Conservation (phyloP, 2,888 invertebrate genomes). For the Siphlonurus alternatus region DNA sequence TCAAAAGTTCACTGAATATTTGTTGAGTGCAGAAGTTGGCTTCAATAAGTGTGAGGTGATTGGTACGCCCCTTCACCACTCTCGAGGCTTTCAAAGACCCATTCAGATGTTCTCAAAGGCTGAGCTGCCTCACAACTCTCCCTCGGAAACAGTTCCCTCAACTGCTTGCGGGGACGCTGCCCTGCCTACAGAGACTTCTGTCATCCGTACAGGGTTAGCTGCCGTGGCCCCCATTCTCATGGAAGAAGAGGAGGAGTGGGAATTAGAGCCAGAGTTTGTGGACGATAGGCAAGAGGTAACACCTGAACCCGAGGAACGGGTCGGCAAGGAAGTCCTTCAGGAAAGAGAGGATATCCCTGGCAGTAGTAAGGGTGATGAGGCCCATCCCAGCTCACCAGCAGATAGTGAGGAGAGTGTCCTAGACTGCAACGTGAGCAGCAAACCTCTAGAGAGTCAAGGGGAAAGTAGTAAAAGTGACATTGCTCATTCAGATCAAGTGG, state of each 20-base stretch:
- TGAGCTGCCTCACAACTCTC: neutral
- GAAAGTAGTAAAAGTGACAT: neutral
- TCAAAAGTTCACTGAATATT: slow-evolving; percentile 81
- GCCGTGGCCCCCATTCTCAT: neutral
- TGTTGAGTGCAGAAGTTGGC: slow-evolving; percentile 78
- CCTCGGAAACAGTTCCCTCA: neutral
- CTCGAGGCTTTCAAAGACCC: slow-evolving; percentile 77
- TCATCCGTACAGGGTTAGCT: neutral
- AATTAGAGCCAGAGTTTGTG: neutral
- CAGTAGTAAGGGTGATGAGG: neutral
- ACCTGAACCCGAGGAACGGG: neutral
- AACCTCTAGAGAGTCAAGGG: neutral
- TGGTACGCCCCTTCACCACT: slow-evolving; percentile 61
- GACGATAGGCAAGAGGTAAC: neutral
- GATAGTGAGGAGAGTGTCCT: no score
- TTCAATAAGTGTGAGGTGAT: slow-evolving; percentile 79
- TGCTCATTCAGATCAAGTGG: no score
- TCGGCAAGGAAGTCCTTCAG: no score
- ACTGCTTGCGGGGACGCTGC: neutral
- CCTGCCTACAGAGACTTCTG: neutral
- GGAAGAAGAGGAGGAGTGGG: neutral
- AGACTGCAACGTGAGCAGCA: neutral
- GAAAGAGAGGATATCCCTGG: neutral
- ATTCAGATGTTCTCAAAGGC: slow-evolving; percentile 31
- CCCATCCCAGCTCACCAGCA: no score